Conservation (phyloP, 2,797 vertebrate species). For the Xenops minutus region DNA sequence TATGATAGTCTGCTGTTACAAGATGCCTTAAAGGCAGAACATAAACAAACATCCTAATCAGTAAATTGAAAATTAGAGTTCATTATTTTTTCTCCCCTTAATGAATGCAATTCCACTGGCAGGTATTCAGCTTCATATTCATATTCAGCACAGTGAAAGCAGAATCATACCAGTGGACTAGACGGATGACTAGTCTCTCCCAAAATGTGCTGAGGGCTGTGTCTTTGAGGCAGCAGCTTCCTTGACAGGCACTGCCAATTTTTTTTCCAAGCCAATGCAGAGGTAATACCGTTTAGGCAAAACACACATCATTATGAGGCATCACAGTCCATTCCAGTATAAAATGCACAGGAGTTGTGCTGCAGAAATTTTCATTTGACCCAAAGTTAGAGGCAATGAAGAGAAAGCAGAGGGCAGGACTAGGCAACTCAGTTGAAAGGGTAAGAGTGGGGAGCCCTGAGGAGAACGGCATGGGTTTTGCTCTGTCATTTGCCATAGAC, state of each 20-base stretch:
- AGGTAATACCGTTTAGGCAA: background rate
- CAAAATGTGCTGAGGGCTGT: background rate
- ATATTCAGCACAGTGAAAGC: background rate
- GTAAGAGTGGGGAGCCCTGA: background rate
- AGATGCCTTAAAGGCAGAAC: constrained; percentile 28
- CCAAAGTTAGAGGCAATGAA: background rate
- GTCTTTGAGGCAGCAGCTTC: background rate
- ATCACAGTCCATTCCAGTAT: background rate
- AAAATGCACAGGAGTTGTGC: background rate
- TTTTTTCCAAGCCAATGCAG: background rate
- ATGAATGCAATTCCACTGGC: background rate
- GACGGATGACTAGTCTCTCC: background rate
- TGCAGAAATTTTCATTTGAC: background rate
- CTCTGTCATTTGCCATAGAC: background rate
- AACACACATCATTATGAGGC: background rate
- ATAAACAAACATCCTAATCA: constrained; percentile 28
- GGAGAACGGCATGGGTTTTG: rapidly evolving
- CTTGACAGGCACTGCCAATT: background rate
- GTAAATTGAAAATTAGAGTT: constrained; percentile 47
- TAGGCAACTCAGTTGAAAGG: background rate
- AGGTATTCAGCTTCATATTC: background rate
- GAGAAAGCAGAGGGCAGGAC: background rate
- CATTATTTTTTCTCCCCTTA: background rate
- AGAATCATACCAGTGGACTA: background rate
- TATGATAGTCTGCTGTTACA: background rate